phyloP scores from a whole-genome alignment of 2,888 invertebrate genomes.

The Lasioglossum morio region DNA sequence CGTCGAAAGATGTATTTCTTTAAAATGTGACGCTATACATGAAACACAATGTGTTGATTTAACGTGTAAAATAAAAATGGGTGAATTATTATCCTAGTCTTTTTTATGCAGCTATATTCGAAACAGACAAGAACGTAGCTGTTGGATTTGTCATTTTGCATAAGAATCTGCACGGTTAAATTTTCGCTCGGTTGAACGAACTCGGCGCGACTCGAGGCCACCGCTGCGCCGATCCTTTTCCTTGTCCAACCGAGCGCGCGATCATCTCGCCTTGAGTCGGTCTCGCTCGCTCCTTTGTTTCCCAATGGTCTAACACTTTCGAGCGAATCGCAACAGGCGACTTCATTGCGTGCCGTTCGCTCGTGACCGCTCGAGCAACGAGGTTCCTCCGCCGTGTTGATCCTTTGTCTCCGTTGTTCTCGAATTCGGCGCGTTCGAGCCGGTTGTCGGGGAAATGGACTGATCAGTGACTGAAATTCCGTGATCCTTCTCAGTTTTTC shows the following conservation, averaged over 20 bases:
- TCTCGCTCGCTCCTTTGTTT: conserved; percentile 56
- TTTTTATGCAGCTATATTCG: too few relatives aligned
- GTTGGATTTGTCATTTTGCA: too few relatives aligned
- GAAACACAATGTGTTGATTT: too few relatives aligned
- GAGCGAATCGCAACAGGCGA: conserved; percentile 61
- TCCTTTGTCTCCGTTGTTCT: conserved; percentile 42
- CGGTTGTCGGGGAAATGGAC: conserved; percentile 1
- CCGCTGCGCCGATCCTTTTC: conserved; percentile 33
- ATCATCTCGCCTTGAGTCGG: conserved; percentile 48
- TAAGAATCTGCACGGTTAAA: too few relatives aligned
- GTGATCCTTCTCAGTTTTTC: too few relatives aligned
- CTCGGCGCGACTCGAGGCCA: conserved; percentile 19
- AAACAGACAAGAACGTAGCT: too few relatives aligned
- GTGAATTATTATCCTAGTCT: too few relatives aligned
- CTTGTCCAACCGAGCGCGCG: conserved; percentile 27
- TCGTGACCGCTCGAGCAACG: conserved; percentile 53
- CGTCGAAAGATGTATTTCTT: too few relatives aligned
- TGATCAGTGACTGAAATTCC: background rate
- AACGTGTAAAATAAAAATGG: too few relatives aligned
- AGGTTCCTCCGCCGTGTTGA: conserved; percentile 21
- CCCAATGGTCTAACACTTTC: conserved; percentile 64
- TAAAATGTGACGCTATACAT: too few relatives aligned
- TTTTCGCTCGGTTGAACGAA: conserved; percentile 3
- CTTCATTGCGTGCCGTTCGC: conserved; percentile 61
- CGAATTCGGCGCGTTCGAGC: background rate